Conservation (phyloP, 2,888 invertebrate genomes). For the Brenthis ino region DNA sequence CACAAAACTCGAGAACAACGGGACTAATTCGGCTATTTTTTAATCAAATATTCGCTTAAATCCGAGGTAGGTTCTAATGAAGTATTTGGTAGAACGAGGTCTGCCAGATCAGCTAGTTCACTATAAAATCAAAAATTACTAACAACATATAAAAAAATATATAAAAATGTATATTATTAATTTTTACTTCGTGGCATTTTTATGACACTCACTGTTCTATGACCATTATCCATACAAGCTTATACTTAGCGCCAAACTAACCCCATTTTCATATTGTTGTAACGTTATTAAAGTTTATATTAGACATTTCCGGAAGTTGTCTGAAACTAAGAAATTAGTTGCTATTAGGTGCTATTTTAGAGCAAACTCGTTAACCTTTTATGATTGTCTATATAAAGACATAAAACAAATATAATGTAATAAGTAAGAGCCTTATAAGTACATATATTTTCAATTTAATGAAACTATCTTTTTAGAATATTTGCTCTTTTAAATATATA, state of each 20-base stretch:
- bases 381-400: neutral
- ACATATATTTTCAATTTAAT: too few relatives aligned
- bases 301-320: conserved; percentile 24
- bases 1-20: too few relatives aligned
- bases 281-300: conserved; percentile 39
- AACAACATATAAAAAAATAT: too few relatives aligned
- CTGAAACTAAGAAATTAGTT: conserved; percentile 32
- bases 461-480: too few relatives aligned
- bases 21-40: too few relatives aligned
- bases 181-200: neutral
- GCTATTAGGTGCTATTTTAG: conserved; percentile 4
- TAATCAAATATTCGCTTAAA: too few relatives aligned
- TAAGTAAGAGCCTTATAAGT: too few relatives aligned
- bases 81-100: too few relatives aligned
- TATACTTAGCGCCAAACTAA: conserved; percentile 39
- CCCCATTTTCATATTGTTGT: conserved; percentile 42
- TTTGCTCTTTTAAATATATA: too few relatives aligned
- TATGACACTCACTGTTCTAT: neutral
- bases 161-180: neutral
- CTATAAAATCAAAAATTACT: too few relatives aligned
- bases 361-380: conserved; percentile 12
- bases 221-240: conserved; percentile 27
- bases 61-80: too few relatives aligned
- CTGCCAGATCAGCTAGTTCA: too few relatives aligned
- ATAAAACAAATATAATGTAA: neutral